Evolutionary conservation across 1,140 invertebrate species (phyloP).

Genomic region (Andricus grossulariae): DNA sequence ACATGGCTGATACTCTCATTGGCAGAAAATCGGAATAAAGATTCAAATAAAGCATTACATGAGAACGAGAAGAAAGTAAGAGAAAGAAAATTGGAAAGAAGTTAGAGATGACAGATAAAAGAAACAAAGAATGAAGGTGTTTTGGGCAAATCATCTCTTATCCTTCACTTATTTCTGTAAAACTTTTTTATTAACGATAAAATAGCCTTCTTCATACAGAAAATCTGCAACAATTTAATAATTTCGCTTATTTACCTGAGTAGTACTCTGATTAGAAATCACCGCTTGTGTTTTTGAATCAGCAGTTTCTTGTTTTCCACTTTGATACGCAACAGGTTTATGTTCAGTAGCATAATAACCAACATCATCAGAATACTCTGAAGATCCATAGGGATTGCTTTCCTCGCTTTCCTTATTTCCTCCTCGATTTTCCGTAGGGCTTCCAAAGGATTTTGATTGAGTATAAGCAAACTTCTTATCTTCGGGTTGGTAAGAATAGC

Average conservation of each 20-base stretch:
- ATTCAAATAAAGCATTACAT: no score
- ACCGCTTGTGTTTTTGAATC: slow-evolving; percentile 26
- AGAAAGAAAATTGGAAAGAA: no score
- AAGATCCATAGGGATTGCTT: neutral
- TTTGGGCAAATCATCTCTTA: no score
- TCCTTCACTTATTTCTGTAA: no score
- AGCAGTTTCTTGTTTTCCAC: slow-evolving; percentile 9
- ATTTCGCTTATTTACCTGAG: neutral
- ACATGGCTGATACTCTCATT: no score
- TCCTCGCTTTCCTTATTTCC: slow-evolving; percentile 35
- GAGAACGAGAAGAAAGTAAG: no score
- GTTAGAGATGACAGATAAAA: no score
- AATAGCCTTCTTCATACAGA: no score
- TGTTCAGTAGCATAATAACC: slow-evolving; percentile 32
- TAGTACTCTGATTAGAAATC: slow-evolving; percentile 37
- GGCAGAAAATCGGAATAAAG: no score
- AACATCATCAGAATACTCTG: slow-evolving; percentile 39
- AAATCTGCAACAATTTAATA: no score
- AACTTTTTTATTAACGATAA: no score
- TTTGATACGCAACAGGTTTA: slow-evolving; percentile 25
- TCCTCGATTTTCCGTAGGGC: slow-evolving; percentile 40
- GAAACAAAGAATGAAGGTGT: no score
- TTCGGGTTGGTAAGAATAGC: slow-evolving; percentile 81
- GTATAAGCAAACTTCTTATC: slow-evolving; percentile 82
- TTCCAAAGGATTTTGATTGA: slow-evolving; percentile 64